Evolutionary conservation across 2,797 vertebrate genomes (phyloP).

Genomic region (Petrocephalus sullivani): DNA sequence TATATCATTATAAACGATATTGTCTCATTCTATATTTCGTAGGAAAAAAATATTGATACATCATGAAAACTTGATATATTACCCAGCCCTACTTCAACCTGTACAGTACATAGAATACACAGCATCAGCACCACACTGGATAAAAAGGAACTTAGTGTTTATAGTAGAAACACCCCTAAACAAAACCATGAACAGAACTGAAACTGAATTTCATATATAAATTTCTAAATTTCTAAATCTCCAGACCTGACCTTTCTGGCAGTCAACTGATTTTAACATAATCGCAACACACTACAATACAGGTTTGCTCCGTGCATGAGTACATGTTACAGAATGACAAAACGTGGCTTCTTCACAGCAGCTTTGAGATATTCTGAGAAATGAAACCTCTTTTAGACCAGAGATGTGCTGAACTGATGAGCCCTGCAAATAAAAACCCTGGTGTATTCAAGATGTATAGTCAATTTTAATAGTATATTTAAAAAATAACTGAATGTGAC

Average conservation of each 20-base stretch:
- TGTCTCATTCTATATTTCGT: too few species aligned
- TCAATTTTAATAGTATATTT: constrained; percentile 5
- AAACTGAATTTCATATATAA: background rate
- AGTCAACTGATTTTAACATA: constrained; percentile 5
- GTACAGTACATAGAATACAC: background rate
- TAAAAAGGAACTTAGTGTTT: background rate
- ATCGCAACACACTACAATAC: background rate
- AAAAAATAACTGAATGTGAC: background rate
- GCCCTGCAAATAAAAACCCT: background rate
- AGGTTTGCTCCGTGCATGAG: background rate
- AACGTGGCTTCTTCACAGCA: background rate
- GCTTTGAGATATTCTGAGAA: background rate
- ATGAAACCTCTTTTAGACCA: background rate
- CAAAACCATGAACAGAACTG: background rate
- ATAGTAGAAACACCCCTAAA: background rate
- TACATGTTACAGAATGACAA: background rate
- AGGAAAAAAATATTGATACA: too few species aligned
- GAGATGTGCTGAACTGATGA: background rate
- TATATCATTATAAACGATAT: too few species aligned
- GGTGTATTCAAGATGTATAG: background rate
- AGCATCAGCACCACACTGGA: background rate
- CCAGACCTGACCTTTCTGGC: background rate
- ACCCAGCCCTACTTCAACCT: too few species aligned
- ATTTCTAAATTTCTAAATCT: background rate
- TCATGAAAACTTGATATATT: too few species aligned